These are phyloP conservation scores for Psophia crepitans DNA, from an alignment of 2,113 vertebrate genomes.

Conservation along the genomic window DNA sequence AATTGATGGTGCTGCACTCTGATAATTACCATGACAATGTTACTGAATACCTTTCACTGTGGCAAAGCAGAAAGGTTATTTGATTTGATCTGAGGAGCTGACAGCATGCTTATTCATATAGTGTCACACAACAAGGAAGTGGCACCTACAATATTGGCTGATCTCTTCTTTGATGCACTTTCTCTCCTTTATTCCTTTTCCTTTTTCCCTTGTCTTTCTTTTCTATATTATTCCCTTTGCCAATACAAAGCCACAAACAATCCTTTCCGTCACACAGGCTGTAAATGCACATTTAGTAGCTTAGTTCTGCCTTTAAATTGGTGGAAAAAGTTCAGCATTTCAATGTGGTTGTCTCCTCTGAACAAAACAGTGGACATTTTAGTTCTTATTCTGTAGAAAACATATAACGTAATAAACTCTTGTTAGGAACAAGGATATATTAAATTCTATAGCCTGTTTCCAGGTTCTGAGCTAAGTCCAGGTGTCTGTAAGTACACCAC, in stretches of 20 bases:
- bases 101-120: not conserved
- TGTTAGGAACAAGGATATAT: not conserved
- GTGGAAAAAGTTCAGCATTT: not conserved
- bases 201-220: not conserved
- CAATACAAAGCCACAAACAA: not conserved
- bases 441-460: not conserved
- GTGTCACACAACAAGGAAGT: not conserved
- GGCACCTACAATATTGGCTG: not conserved
- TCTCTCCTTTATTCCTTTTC: not conserved
- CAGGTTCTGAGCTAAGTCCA: not conserved
- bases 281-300: not conserved
- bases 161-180: not conserved
- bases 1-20: not conserved
- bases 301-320: not conserved
- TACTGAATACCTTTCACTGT: not conserved
- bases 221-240: not conserved
- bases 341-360: not conserved
- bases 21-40: not conserved
- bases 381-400: not conserved
- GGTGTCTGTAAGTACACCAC: not conserved
- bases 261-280: not conserved
- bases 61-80: not conserved
- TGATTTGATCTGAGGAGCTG: not conserved
- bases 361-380: not conserved
- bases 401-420: not conserved